Evolutionary conservation across 2,888 invertebrate genomes (phyloP).

Genomic region (Athripsodes cinereus): DNA sequence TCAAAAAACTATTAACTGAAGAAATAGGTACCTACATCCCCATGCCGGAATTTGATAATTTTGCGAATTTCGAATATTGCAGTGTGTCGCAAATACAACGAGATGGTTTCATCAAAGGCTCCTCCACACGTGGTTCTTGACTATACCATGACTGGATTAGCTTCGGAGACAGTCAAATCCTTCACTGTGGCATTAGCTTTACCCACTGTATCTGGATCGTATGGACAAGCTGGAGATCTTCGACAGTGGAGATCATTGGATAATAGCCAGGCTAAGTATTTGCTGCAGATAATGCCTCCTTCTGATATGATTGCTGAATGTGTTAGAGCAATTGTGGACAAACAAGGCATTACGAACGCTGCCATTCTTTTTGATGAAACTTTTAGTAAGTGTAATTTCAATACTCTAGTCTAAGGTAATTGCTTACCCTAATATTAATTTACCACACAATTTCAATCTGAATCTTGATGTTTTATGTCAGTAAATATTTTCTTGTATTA

Average conservation of each 20-base stretch:
- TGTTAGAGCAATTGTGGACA: slow-evolving; percentile 71
- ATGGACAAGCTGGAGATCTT: slow-evolving; percentile 78
- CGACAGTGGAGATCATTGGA: slow-evolving; percentile 74
- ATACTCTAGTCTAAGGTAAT: too few species aligned
- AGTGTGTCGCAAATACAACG: slow-evolving; percentile 71
- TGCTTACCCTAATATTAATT: too few species aligned
- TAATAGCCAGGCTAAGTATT: slow-evolving; percentile 63
- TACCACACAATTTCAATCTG: too few species aligned
- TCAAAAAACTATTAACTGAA: too few species aligned
- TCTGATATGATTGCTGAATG: slow-evolving; percentile 80
- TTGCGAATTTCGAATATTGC: too few species aligned
- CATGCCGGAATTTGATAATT: too few species aligned
- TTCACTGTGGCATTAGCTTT: slow-evolving; percentile 72
- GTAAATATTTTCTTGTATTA: too few species aligned
- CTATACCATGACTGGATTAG: slow-evolving; percentile 72
- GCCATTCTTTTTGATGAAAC: slow-evolving; percentile 86
- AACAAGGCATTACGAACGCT: slow-evolving; percentile 85
- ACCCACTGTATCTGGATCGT: slow-evolving; percentile 80
- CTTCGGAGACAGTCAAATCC: slow-evolving; percentile 80
- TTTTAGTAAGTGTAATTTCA: slow-evolving; percentile 55
- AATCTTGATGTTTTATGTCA: too few species aligned
- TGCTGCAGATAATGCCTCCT: slow-evolving; percentile 80
- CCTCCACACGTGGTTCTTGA: slow-evolving; percentile 77
- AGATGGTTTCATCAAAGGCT: slow-evolving; percentile 56
- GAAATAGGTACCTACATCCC: too few species aligned